A percentile compares a stretch with the other conserved stretches of the same genome.
phyloP scores from a whole-genome alignment of 2,797 vertebrate genomes.

The Bovichtus variegatus region DNA sequence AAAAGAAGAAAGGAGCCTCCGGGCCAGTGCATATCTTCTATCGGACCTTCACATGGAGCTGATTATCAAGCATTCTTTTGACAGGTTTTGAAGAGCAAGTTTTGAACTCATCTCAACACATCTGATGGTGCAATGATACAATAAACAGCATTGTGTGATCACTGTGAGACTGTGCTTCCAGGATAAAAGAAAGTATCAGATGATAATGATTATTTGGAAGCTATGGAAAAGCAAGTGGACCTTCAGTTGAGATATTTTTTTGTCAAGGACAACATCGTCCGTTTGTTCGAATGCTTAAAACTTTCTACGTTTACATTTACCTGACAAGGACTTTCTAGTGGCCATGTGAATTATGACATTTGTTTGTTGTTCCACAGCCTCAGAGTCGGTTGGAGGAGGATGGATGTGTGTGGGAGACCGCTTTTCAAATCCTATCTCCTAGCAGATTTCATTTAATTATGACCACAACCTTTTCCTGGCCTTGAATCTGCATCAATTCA shows the following conservation, averaged over 20 bases:
- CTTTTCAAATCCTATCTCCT: neutral
- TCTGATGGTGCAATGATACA: neutral
- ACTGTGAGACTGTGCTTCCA: neutral
- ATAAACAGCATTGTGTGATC: neutral
- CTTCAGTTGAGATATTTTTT: neutral
- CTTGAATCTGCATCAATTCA: neutral
- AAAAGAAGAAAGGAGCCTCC: slow-evolving; percentile 28
- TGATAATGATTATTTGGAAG: neutral
- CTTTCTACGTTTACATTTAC: neutral
- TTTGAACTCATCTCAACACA: slow-evolving; percentile 24
- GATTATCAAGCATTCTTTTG: slow-evolving; percentile 48
- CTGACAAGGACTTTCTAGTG: neutral
- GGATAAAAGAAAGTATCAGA: neutral
- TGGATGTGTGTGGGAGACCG: neutral
- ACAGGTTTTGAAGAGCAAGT: slow-evolving; percentile 33
- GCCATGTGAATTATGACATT: neutral
- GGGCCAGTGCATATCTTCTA: slow-evolving; percentile 39
- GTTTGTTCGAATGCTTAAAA: neutral
- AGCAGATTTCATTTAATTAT: neutral
- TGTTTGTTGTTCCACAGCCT: neutral
- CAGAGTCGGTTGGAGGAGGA: neutral
- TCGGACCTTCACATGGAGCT: slow-evolving; percentile 50
- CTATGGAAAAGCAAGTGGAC: neutral
- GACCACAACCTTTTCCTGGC: no score
- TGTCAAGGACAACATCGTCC: no score